Base-by-base conservation (phyloP, 2,888 invertebrate genomes). In the Parnassius smintheus region DNA sequence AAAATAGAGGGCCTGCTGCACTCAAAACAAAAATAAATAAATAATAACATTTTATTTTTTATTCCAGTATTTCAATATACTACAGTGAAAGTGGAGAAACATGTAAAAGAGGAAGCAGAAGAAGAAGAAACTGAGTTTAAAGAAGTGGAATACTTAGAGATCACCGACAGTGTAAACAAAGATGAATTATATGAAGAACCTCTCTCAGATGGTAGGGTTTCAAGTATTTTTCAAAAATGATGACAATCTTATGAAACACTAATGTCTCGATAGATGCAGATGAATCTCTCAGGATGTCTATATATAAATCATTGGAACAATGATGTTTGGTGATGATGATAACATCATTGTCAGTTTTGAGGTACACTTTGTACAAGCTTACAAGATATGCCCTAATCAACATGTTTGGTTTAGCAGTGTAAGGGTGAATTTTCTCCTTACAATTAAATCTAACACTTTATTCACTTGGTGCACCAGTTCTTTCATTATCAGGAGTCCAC, bases 61-160 rank as follows among this genome's bases (percentile, higher is more conserved):
- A 4, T 62, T 62, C 42, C 44, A 62, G 62, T 62, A 13, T 53
- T 56, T 1, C 2, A 48, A 9, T 35, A 8, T 10, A 25, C 62
- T 11, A 54, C 44, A 18, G 42, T 48, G 7, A 62, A 62, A 57
- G 42, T 41, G 2, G 54, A 62, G 18, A 9, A 58, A 9, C 25
- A 49, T 49, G 8, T 13, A 1, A 3, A 35, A 2, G 18, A 61
- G 2, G 10, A 46, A 12, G 53, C 54, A 1, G 46, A 52, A 12
- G 53, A 58, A 1, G 46, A 52, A 1, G 57, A 62, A n/a, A 4
- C 65, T 0, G 68, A 72, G 8, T 81, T 71, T 60, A 71, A 75
- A 1, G 72, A 75, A 2, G 65, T 82, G 2, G 82, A 83, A 54
- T 83, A 75, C 65, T 70, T 83, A n/a, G 83, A 83, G 1, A 74